Percentiles rank a stretch among this genome's conserved stretches.
Conservation (phyloP, 1,140 invertebrate species). For the Ostrea denselamellosa region DNA sequence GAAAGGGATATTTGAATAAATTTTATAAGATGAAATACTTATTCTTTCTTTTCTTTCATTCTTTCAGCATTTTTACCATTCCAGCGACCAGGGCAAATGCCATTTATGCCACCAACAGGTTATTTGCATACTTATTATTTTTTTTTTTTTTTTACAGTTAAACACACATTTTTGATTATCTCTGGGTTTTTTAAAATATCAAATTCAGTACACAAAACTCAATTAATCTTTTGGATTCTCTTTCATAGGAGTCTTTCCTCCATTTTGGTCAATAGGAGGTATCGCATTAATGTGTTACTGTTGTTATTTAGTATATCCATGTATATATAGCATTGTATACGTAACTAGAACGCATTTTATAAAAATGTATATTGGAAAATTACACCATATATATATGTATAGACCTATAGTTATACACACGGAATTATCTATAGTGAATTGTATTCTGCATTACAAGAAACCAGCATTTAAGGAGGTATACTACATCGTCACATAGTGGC, state of each 20-base stretch:
- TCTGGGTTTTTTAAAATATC: too few species aligned
- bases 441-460: too few species aligned
- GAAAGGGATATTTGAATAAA: not conserved
- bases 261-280: not conserved
- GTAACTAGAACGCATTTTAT: too few species aligned
- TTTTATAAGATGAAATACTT: not conserved
- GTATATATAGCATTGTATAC: not conserved
- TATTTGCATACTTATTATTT: not conserved
- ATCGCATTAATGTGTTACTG: not conserved
- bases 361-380: too few species aligned
- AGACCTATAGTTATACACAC: too few species aligned
- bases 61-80: not conserved
- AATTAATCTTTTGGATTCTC: not conserved
- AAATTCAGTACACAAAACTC: not conserved
- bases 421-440: too few species aligned
- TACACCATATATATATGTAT: too few species aligned
- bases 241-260: conserved; percentile 7
- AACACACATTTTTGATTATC: not conserved
- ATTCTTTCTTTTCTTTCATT: not conserved
- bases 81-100: not conserved
- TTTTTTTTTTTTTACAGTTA: not conserved
- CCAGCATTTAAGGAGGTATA: too few species aligned
- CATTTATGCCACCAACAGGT: not conserved
- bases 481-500: too few species aligned
- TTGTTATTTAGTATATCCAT: not conserved